Evolutionary conservation across 2,797 vertebrate genomes (phyloP).

Genomic region (Pteronotus mesoamericanus): DNA sequence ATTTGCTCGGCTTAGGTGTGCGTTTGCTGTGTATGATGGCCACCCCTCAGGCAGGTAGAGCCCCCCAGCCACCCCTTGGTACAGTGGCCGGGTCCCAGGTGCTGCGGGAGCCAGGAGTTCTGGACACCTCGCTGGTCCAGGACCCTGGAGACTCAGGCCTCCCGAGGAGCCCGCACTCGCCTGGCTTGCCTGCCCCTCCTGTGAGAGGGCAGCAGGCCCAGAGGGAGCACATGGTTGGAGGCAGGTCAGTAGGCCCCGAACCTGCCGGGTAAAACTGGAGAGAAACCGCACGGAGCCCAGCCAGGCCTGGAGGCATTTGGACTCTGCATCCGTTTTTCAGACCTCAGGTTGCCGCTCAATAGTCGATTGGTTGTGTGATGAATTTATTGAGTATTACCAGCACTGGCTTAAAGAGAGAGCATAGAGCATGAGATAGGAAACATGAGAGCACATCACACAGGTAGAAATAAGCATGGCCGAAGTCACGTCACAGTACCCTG

Average conservation of each 20-base stretch:
- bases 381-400: not conserved
- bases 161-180: rapidly evolving
- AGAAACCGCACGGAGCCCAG: not conserved
- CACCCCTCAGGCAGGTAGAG: not conserved
- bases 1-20: not conserved
- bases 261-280: not conserved
- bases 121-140: not conserved
- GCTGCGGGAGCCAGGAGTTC: not conserved
- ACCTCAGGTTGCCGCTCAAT: not conserved
- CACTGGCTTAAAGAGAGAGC: not conserved
- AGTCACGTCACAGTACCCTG: not conserved
- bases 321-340: not conserved
- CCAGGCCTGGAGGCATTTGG: not conserved
- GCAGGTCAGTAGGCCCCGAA: not conserved
- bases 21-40: not conserved
- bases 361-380: not conserved
- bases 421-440: not conserved
- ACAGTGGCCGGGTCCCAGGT: not conserved
- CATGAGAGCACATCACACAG: not conserved
- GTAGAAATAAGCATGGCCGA: not conserved
- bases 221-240: not conserved
- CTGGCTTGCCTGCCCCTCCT: not conserved
- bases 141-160: not conserved
- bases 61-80: not conserved
- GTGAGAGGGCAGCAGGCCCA: not conserved